Evolutionary conservation across 2,797 vertebrate species (phyloP).

Genomic region (Craterocephalus amniculus): DNA sequence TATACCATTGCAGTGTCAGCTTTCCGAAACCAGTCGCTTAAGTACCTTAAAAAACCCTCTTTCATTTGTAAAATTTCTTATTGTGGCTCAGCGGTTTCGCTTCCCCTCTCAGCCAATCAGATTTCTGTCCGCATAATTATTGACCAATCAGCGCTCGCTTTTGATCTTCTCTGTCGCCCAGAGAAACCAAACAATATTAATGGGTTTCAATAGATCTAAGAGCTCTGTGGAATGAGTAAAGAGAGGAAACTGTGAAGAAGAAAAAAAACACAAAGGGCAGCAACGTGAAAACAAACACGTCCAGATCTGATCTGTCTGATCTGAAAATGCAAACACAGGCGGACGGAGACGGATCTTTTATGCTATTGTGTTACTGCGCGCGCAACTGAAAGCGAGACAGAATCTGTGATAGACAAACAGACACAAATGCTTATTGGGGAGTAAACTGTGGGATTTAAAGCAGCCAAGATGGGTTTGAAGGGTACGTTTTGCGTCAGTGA

Average conservation of each 20-base stretch:
- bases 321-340: background rate
- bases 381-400: constrained; percentile 10
- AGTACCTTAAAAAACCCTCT: background rate
- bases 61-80: background rate
- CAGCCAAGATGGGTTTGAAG: background rate
- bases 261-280: constrained; percentile 26
- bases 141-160: constrained; percentile 52
- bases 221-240: constrained; percentile 31
- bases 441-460: background rate
- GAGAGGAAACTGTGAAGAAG: constrained; percentile 16
- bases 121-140: constrained; percentile 56
- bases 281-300: constrained; percentile 34
- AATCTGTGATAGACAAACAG: background rate
- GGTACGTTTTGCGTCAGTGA: background rate
- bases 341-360: constrained; percentile 24
- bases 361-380: constrained; percentile 29
- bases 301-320: background rate
- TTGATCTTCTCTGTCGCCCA: constrained; percentile 28
- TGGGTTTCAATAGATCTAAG: constrained; percentile 11
- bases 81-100: background rate
- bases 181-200: constrained; percentile 31
- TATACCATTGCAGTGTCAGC: background rate
- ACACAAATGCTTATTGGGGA: background rate
- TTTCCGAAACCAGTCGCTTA: background rate
- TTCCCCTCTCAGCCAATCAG: constrained; percentile 60